Percentiles rank a stretch among this genome's conserved stretches.
phyloP scores from a whole-genome alignment of 1,140 invertebrate genomes.

The Drosophila fuyamai region DNA sequence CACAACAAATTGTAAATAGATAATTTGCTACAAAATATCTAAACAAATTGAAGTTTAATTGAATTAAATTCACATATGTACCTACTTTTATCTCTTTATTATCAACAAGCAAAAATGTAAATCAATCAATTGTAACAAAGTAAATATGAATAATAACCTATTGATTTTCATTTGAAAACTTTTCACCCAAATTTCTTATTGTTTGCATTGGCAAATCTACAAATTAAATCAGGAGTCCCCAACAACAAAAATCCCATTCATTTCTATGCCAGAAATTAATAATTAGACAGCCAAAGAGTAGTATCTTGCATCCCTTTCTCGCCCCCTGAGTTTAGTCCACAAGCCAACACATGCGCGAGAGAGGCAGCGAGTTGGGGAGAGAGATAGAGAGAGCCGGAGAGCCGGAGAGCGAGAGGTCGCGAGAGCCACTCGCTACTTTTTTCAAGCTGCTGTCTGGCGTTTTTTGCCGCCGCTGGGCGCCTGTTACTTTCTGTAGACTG shows the following conservation, averaged over 20 bases:
- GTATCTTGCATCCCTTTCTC: constrained; percentile 6
- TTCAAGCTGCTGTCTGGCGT: constrained; percentile 37
- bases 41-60: no score
- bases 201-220: constrained; percentile 5
- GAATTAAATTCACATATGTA: no score
- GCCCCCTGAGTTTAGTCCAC: constrained; percentile 23
- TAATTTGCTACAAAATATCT: no score
- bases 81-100: no score
- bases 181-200: constrained; percentile 3
- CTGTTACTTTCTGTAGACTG: constrained; percentile 84
- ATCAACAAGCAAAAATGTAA: neutral
- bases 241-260: constrained; percentile 37
- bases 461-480: constrained; percentile 49
- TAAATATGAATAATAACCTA: neutral
- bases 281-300: constrained; percentile 28
- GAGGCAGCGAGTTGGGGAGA: constrained; percentile 12
- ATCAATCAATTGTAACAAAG: neutral
- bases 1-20: no score
- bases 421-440: constrained; percentile 23
- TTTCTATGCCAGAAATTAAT: constrained; percentile 36
- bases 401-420: constrained; percentile 3
- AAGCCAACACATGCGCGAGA: constrained; percentile 62
- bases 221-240: constrained; percentile 22
- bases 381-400: constrained; percentile 3
- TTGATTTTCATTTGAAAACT: neutral